Evolutionary conservation across 2,113 vertebrate genomes (phyloP), one percentile per base, ranked within the genome.

Genomic region (Piaya cayana): DNA sequence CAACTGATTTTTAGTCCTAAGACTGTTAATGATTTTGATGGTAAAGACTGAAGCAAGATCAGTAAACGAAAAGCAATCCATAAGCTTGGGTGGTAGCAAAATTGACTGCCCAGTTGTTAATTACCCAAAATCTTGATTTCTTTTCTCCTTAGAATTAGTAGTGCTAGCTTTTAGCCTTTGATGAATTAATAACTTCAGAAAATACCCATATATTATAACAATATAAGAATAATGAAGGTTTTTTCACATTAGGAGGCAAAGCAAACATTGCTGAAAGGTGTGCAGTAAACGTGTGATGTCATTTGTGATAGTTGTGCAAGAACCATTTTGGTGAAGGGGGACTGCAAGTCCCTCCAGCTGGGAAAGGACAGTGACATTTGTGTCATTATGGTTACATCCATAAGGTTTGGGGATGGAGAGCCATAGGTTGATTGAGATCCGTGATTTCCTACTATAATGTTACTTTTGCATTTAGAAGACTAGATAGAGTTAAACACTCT

Each of bases 251-350:
- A 8, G 15, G 20, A 26, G 32, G 45, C 55, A 58, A 16, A 56
- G 5, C 12, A 12, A 2, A 9, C 5, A 5, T 10, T 21, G 12
- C 36, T 52, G 59, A 18, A n/a, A 17, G 8, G 9, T 3, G 16
- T 13, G 15, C 14, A 0, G 2, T 43, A 32, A 29, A n/a, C 0
- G 0, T 26, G 72, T 20, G 23, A 12, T 5, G 2, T 17, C 9
- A 0, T 6, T 5, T 56, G 47, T 2, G 5, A 12, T 14, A 30
- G 34, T 34, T 47, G 16, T 5, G 21, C 23, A 9, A 37, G 59
- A 12, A 42, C 21, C 3, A 0, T n/a, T 43, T n/a, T 30, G 30
- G 16, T 70, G 18, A 17, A 49, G 16, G 15, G 93, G 47, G 6
- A 4, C 26, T 23, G 2, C 15, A 34, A 1, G 22, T 15, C 14